A percentile compares a stretch with the other conserved stretches of the same genome.
phyloP scores from a whole-genome alignment of 1,140 invertebrate genomes.

The Lasaia peninsularis region DNA sequence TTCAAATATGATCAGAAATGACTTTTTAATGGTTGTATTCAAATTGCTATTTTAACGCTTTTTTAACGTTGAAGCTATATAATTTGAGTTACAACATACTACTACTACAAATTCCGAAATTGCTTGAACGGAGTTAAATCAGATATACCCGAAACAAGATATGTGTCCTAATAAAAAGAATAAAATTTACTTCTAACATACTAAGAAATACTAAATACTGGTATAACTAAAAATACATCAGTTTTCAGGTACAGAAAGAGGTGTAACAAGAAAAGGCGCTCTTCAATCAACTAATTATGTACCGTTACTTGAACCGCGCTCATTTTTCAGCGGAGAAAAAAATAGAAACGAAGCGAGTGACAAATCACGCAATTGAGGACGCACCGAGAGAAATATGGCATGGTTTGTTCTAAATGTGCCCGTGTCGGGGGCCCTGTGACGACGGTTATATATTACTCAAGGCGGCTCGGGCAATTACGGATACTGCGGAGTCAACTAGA shows the following conservation, averaged over 20 bases:
- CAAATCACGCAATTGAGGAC: conserved; percentile 72
- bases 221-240: not conserved
- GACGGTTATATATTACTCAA: conserved; percentile 35
- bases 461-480: conserved; percentile 36
- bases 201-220: not conserved
- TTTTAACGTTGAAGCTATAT: too few species aligned
- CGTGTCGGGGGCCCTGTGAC: conserved; percentile 34
- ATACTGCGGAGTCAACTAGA: not conserved
- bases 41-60: too few species aligned
- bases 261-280: conserved; percentile 51
- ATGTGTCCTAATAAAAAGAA: too few species aligned
- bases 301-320: conserved; percentile 44
- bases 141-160: too few species aligned
- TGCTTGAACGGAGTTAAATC: too few species aligned
- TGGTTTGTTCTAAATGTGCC: conserved; percentile 68
- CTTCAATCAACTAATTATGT: conserved; percentile 68
- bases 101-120: too few species aligned
- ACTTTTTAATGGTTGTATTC: too few species aligned
- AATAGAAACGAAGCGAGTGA: conserved; percentile 56
- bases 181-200: not conserved
- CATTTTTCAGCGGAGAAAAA: conserved; percentile 65
- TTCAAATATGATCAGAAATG: too few species aligned
- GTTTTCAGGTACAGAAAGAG: not conserved
- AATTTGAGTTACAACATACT: too few species aligned
- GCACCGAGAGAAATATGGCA: conserved; percentile 66